Evolutionary conservation across 2,797 vertebrate species (phyloP).

Genomic region (Gymnoscopelus microlampas): DNA sequence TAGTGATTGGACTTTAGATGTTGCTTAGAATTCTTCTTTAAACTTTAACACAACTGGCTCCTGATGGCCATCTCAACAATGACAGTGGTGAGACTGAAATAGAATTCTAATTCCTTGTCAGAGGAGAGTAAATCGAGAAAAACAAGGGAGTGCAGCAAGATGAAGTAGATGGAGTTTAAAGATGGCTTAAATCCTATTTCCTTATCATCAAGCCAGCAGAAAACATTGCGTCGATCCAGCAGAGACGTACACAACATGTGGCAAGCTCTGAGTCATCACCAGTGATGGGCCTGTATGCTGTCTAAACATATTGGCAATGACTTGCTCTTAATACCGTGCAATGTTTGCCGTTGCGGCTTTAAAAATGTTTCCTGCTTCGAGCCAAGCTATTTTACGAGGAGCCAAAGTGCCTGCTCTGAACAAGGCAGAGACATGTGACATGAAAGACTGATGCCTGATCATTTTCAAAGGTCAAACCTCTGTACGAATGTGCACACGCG

Average conservation of each 20-base stretch:
- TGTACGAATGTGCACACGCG: background rate
- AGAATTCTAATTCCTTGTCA: constrained; percentile 44
- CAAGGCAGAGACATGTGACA: constrained; percentile 30
- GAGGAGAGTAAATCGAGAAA: constrained; percentile 48
- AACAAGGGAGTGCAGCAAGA: constrained; percentile 41
- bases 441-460: constrained; percentile 29
- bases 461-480: constrained; percentile 11
- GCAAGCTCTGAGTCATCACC: constrained; percentile 61
- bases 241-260: constrained; percentile 45
- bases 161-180: constrained; percentile 57
- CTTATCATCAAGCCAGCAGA: constrained; percentile 69
- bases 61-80: constrained; percentile 16
- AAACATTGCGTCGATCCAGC: constrained; percentile 58
- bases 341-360: constrained; percentile 24
- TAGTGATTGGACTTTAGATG: no score
- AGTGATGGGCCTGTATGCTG: constrained; percentile 32
- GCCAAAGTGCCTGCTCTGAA: constrained; percentile 58
- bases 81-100: constrained; percentile 42
- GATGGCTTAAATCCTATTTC: constrained; percentile 62
- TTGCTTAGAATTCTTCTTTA: background rate
- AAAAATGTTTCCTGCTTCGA: constrained; percentile 19
- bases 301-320: constrained; percentile 41
- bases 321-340: constrained; percentile 15
- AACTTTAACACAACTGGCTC: constrained; percentile 10
- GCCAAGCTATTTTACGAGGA: constrained; percentile 36